Base-by-base conservation (phyloP, 2,888 invertebrate genomes). In the Tiliacea citrago region DNA sequence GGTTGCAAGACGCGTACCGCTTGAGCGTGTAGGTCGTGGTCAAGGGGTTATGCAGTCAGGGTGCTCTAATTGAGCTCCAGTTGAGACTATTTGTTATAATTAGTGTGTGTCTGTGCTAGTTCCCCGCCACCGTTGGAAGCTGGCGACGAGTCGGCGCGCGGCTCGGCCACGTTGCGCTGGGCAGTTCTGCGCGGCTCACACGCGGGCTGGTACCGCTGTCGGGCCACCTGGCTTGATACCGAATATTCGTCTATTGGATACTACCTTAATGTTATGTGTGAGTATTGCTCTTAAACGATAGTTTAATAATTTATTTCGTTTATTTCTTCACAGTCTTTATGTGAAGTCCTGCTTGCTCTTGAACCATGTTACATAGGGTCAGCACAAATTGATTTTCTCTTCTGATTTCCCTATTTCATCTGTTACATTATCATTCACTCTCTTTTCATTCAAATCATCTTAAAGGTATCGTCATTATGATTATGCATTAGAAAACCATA, bases 181-280 rank as follows among this genome's bases (percentile, higher is more conserved):
- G 97, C 98, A 68, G 97, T 98, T 88, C 98, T 99, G 91, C 97
- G 97, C 70, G 97, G 98, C 68, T 97, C 98, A 84, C 98, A 99
- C 96, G 98, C 98, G 75, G 99, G 99, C 90, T 99, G 99, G 99
- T 99, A 99, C 97, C 98, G 98, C 93, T 99, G 99, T 95, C 98
- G 98, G 70, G 98, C 98, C 75, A 97, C 97, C 67, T 98, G 99
- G 97, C 97, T 98, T 83, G 97, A 98, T 90, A 98, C 98, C 51
- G 98, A 98, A 93, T 99, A 98, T 95, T 98, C 98, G 82, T 98
- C 98, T 90, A 98, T 99, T 90, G 99, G 98, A 80, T 99, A 99
- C 96, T 99, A 98, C 93, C 97, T 99, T 87, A 98, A 98, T 92
- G 98, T 99, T 83, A 97, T 98, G 94, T 97, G 99, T 99, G 96